phyloP scores from a whole-genome alignment of 2,113 vertebrate species.

The Mus pahari region DNA sequence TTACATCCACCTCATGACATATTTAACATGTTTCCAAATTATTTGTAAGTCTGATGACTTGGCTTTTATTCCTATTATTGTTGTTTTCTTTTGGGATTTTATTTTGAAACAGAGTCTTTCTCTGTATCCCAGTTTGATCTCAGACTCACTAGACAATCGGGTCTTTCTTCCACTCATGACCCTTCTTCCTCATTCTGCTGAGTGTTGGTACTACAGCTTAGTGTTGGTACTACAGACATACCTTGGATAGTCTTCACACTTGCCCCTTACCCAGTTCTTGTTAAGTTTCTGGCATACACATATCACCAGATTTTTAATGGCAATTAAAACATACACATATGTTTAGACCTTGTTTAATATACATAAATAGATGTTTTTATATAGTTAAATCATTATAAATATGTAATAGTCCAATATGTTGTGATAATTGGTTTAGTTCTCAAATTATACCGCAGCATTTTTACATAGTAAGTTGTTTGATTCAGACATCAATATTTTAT shows the following conservation, averaged over 20 bases:
- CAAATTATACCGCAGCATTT: not conserved
- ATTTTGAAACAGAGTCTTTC: not conserved
- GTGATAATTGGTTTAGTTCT: not conserved
- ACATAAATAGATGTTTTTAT: not conserved
- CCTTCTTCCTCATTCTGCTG: not conserved
- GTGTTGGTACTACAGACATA: not conserved
- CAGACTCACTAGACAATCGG: not conserved
- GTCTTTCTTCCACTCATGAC: not conserved
- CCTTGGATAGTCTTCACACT: too few relatives aligned
- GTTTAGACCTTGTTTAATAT: not conserved
- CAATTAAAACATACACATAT: not conserved
- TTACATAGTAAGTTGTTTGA: not conserved
- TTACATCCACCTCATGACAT: not conserved
- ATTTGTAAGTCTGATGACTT: not conserved
- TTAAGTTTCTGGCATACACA: not conserved
- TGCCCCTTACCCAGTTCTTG: not conserved
- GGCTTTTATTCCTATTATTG: not conserved
- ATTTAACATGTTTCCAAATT: not conserved
- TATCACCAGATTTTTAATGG: not conserved
- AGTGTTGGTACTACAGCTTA: not conserved
- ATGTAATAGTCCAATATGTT: not conserved
- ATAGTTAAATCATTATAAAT: not conserved
- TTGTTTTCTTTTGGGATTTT: not conserved
- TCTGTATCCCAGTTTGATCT: not conserved
- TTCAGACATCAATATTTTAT: not conserved